Evolutionary conservation across 2,797 vertebrate genomes (phyloP).

Genomic region (Galaxias olidus): DNA sequence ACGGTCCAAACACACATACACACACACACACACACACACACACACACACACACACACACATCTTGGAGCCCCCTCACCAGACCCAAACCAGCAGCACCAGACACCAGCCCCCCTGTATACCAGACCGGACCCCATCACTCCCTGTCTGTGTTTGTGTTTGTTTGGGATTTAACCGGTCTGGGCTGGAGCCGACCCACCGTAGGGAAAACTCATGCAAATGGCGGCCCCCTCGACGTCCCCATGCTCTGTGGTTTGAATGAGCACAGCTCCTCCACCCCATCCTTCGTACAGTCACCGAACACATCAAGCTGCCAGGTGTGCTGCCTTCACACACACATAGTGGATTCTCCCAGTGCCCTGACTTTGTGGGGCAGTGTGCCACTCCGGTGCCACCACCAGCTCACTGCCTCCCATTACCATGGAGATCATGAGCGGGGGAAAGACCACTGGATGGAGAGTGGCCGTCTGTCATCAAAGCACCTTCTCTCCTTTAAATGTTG

Average conservation of each 20-base stretch:
- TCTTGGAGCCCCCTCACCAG: slow-evolving; percentile 3
- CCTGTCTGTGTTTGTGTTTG: slow-evolving; percentile 59
- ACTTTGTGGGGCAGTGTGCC: no score
- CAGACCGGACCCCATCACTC: slow-evolving; percentile 47
- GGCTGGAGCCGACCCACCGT: slow-evolving; percentile 33
- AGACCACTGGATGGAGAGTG: no score
- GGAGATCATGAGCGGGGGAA: no score
- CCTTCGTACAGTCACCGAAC: slow-evolving; percentile 46
- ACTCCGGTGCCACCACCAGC: no score
- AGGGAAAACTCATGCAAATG: slow-evolving; percentile 52
- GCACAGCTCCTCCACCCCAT: slow-evolving; percentile 32
- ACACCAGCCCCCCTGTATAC: background rate
- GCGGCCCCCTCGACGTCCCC: slow-evolving; percentile 49
- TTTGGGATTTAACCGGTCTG: slow-evolving; percentile 49
- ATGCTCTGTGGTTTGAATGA: slow-evolving; percentile 62
- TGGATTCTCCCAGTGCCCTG: no score
- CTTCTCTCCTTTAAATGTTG: no score
- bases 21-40: slow-evolving; percentile 7
- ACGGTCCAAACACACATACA: slow-evolving; percentile 6
- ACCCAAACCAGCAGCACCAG: slow-evolving; percentile 3
- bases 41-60: background rate
- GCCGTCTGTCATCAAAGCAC: no score
- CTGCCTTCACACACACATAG: slow-evolving; percentile 11
- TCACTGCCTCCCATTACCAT: no score
- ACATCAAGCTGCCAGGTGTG: slow-evolving; percentile 16